Conservation (phyloP, 1,140 invertebrate species). For the Nilaparvata lugens region DNA sequence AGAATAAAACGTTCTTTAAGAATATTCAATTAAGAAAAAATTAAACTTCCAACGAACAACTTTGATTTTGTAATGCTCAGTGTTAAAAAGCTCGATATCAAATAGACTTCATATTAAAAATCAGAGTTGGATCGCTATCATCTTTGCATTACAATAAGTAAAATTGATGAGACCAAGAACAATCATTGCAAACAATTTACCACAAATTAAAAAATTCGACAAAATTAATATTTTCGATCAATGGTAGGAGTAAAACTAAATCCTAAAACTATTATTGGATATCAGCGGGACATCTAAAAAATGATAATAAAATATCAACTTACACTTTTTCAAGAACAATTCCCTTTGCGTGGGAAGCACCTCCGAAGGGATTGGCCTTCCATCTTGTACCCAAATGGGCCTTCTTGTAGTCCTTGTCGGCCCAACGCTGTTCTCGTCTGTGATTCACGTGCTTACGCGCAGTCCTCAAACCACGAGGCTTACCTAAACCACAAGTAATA, state of each 20-base stretch:
- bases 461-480: conserved; percentile 94
- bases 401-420: conserved; percentile 99
- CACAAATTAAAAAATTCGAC: too few relatives aligned
- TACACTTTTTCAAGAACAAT: conserved; percentile 99
- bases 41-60: too few relatives aligned
- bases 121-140: conserved; percentile 9
- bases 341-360: conserved; percentile 99
- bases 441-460: conserved; percentile 97
- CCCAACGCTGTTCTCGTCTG: conserved; percentile 94
- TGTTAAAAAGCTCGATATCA: conserved; percentile 17
- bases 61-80: conserved; percentile 9
- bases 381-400: conserved; percentile 98
- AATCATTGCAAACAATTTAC: too few relatives aligned
- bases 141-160: conserved; percentile 5
- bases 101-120: neutral
- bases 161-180: too few relatives aligned
- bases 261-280: too few relatives aligned
- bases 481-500: conserved; percentile 58
- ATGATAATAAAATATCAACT: conserved; percentile 49
- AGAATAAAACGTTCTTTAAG: too few relatives aligned
- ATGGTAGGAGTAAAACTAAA: too few relatives aligned
- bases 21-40: too few relatives aligned
- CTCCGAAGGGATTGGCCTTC: conserved; percentile 99
- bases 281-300: neutral
- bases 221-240: too few relatives aligned